phyloP scores from a whole-genome alignment of 2,888 invertebrate species.

The Ormyrus labotus region DNA sequence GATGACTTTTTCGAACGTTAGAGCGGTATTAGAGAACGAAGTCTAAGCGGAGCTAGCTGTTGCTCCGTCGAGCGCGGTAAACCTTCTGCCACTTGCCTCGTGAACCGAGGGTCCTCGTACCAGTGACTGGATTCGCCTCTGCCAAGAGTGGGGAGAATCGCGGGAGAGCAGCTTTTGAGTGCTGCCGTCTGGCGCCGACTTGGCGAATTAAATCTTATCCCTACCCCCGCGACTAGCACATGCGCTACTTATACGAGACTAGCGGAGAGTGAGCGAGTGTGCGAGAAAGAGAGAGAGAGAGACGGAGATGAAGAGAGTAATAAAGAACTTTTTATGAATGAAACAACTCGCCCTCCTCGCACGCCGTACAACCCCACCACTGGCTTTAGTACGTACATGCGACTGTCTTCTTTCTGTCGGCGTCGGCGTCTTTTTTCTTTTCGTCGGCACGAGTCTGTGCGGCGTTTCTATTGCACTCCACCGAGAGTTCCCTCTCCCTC shows the following conservation, averaged over 20 bases:
- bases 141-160: neutral
- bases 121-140: too few species aligned
- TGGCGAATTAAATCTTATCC: constrained; percentile 23
- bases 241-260: constrained; percentile 65
- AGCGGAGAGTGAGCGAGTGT: neutral
- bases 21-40: too few species aligned
- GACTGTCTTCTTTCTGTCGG: constrained; percentile 19
- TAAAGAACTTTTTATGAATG: constrained; percentile 76
- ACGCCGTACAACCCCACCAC: constrained; percentile 47
- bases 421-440: constrained; percentile 45
- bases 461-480: constrained; percentile 41
- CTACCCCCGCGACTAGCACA: constrained; percentile 71
- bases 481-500: constrained; percentile 10
- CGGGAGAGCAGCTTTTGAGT: constrained; percentile 27
- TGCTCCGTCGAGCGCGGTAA: too few species aligned
- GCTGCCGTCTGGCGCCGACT: constrained; percentile 47
- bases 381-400: constrained; percentile 45
- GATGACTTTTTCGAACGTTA: too few species aligned
- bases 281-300: constrained; percentile 27
- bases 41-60: too few species aligned
- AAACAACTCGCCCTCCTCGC: constrained; percentile 66
- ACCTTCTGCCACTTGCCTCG: too few species aligned
- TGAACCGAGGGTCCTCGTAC: too few species aligned
- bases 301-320: constrained; percentile 62
- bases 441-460: constrained; percentile 39